Percentiles rank a stretch among this genome's conserved stretches.
phyloP scores from a whole-genome alignment of 2,113 vertebrate genomes.

The Paraplagusia blochii region DNA sequence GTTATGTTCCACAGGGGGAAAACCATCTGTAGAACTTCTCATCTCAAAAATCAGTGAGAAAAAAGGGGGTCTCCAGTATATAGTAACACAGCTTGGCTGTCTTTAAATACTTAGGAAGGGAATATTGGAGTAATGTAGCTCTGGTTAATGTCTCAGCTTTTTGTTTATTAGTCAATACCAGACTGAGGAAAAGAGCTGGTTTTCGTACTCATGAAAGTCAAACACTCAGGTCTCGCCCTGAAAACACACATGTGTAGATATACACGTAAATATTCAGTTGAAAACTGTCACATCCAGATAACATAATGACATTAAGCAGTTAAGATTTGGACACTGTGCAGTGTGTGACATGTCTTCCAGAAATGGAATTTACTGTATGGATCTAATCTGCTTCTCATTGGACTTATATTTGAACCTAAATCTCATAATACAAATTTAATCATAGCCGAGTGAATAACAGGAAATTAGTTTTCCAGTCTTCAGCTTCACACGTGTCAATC shows the following conservation, averaged over 20 bases:
- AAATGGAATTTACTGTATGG: neutral
- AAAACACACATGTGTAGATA: constrained; percentile 13
- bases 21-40: constrained; percentile 51
- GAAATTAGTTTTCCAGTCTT: too few species aligned
- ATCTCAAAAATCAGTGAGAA: constrained; percentile 37
- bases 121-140: constrained; percentile 51
- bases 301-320: neutral
- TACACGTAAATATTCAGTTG: too few species aligned
- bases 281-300: constrained; percentile 2
- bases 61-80: constrained; percentile 35
- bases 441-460: too few species aligned
- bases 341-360: constrained; percentile 15
- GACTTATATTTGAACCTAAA: neutral
- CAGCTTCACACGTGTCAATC: too few species aligned
- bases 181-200: constrained; percentile 30
- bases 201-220: constrained; percentile 29
- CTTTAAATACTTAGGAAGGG: constrained; percentile 37
- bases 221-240: constrained; percentile 7
- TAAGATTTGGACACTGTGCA: constrained; percentile 3
- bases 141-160: constrained; percentile 49
- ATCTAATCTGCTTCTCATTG: too few species aligned
- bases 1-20: constrained; percentile 47
- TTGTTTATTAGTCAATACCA: constrained; percentile 36
- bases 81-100: constrained; percentile 49
- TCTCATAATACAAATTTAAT: too few species aligned